Base-by-base conservation (phyloP, 2,888 invertebrate species). In the Tenthredo mesomela region DNA sequence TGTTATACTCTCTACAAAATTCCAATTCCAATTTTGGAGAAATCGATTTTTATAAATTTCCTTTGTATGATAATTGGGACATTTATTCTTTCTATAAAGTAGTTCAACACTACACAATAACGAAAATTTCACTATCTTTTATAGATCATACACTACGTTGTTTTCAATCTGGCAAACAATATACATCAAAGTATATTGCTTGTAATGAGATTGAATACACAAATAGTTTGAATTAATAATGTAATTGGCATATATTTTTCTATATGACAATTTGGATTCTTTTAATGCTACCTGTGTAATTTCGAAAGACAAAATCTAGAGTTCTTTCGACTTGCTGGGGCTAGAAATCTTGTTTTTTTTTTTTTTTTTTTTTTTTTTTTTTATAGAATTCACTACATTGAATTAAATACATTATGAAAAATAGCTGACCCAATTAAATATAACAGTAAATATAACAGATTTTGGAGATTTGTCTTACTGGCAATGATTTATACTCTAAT, bases 21-120 rank as follows among this genome's bases (percentile, higher is more conserved):
- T 37, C n/a, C n/a, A n/a, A n/a, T 21, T n/a, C n/a, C n/a, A 25
- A 61, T 25, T 37, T 70, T 70, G 70, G n/a, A 70, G 70, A 70
- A 33, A 70, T 70, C 7, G n/a, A 65, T 65, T 65, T 70, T 37
- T 18, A 70, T 70, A 37, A 70, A 70, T 61, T 25, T 25, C 21
- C n/a, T 33, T 37, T 10, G 1, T 37, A 33, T 37, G 70, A n/a
- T n/a, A 40, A 75, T 25, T 75, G 21, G 21, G 25, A 47, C 47
- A 21, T 75, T 75, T 75, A 75, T 75, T 25, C 18, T 29, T 21
- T 43, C 25, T 75, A 25, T 47, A 75, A 75, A n/a, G 7, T 37
- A 37, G 9, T 12, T 70, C 18, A 50, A 40, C n/a, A 9, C 33
- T 37, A 40, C 40, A 40, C 37, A 70, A 70, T 70, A 9, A 37